Evolutionary conservation across 2,888 invertebrate species (phyloP).

Genomic region (Melanostoma mellinum): DNA sequence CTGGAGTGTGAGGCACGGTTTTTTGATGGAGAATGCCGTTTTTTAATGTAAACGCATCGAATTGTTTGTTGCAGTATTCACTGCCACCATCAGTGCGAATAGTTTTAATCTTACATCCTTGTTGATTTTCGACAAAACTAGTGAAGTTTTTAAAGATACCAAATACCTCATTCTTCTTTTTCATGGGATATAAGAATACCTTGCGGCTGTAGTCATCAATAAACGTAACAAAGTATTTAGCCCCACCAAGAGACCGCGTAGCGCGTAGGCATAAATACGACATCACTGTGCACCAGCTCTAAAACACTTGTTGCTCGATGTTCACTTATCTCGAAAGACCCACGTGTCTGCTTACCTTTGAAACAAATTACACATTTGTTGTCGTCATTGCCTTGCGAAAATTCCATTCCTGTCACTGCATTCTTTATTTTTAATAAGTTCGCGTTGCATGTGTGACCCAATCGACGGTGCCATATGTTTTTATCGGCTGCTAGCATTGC

Average conservation of each 20-base stretch:
- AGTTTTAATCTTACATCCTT: constrained; percentile 56
- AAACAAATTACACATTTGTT: constrained; percentile 1
- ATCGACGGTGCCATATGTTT: constrained; percentile 11
- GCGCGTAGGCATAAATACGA: too few species aligned
- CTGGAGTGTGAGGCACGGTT: constrained; percentile 64
- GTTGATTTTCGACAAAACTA: constrained; percentile 44
- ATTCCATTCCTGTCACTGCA: not conserved
- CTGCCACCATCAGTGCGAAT: constrained; percentile 63
- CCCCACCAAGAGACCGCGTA: too few species aligned
- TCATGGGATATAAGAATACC: constrained; percentile 49
- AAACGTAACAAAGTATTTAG: too few species aligned
- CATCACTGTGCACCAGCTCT: constrained; percentile 75
- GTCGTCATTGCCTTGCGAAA: not conserved
- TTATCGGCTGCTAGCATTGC: constrained; percentile 12
- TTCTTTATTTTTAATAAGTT: not conserved
- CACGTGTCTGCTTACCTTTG: constrained; percentile 22
- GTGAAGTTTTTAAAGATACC: constrained; percentile 57
- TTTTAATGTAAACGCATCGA: constrained; percentile 59
- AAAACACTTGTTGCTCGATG: constrained; percentile 25
- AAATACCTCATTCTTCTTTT: constrained; percentile 64
- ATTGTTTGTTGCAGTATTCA: constrained; percentile 62
- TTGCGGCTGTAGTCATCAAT: constrained; percentile 75
- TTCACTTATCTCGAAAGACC: constrained; percentile 13
- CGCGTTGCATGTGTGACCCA: not conserved
- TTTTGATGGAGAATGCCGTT: constrained; percentile 71